Evolutionary conservation across 2,888 invertebrate genomes (phyloP).

Genomic region (Scaptomyza polygonia): DNA sequence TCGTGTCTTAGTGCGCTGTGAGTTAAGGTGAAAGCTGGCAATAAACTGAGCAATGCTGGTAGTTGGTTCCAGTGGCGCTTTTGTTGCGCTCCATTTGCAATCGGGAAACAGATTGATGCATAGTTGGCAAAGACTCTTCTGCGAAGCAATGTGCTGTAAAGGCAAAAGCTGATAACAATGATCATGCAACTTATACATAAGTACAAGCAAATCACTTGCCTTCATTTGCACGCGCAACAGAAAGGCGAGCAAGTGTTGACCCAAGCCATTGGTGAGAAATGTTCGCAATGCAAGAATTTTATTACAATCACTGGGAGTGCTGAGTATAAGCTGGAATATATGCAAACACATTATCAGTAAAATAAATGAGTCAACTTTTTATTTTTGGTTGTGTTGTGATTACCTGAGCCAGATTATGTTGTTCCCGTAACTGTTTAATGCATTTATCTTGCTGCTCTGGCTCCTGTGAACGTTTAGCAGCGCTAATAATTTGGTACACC

Average conservation of each 20-base stretch:
- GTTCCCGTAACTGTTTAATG: slow-evolving; percentile 66
- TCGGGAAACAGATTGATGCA: slow-evolving; percentile 84
- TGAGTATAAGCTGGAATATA: slow-evolving; percentile 78
- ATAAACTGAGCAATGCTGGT: slow-evolving; percentile 73
- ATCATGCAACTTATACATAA: background rate
- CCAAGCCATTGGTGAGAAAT: slow-evolving; percentile 82
- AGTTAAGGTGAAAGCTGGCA: slow-evolving; percentile 70
- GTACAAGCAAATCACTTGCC: slow-evolving; percentile 56
- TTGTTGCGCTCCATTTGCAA: slow-evolving; percentile 79
- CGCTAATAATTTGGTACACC: slow-evolving; percentile 83
- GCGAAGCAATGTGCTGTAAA: slow-evolving; percentile 82
- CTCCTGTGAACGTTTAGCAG: slow-evolving; percentile 74
- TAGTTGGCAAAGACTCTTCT: slow-evolving; percentile 80
- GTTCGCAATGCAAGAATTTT: slow-evolving; percentile 83
- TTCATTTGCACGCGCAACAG: slow-evolving; percentile 80
- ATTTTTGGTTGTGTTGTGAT: background rate
- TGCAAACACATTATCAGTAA: background rate
- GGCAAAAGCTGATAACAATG: slow-evolving; percentile 10
- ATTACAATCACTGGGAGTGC: slow-evolving; percentile 82
- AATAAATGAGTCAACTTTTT: background rate
- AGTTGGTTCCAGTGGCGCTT: slow-evolving; percentile 52
- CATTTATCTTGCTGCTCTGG: slow-evolving; percentile 57
- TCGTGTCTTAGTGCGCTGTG: slow-evolving; percentile 58
- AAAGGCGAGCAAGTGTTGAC: slow-evolving; percentile 81
- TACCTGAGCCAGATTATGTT: slow-evolving; percentile 82